Conservation (phyloP, 2,797 vertebrate species). For the Anas georgica region DNA sequence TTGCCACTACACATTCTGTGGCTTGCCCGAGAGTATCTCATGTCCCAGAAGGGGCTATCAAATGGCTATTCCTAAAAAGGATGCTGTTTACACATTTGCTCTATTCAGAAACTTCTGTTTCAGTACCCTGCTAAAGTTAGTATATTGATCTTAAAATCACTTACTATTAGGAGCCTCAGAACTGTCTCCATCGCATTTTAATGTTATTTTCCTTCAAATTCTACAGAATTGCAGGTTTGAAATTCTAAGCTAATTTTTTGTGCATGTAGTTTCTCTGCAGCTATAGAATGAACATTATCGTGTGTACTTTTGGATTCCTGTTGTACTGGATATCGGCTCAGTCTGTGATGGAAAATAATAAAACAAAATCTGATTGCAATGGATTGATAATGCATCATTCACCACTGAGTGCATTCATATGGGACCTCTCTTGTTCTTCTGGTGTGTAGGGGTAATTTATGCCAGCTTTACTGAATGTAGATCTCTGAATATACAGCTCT, state of each 20-base stretch:
- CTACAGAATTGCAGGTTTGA: background rate
- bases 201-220: slow-evolving; percentile 8
- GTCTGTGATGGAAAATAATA: background rate
- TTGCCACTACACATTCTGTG: background rate
- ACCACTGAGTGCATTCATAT: background rate
- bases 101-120: background rate
- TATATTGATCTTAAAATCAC: slow-evolving; percentile 24
- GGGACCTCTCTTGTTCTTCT: background rate
- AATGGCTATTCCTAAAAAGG: background rate
- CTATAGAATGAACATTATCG: background rate
- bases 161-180: background rate
- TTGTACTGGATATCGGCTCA: background rate
- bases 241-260: background rate
- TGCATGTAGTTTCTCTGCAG: background rate
- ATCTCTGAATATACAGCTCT: background rate
- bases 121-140: background rate
- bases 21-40: background rate
- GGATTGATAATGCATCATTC: background rate
- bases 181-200: background rate
- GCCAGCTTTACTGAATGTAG: background rate
- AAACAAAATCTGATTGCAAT: background rate
- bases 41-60: background rate
- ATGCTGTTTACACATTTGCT: slow-evolving; percentile 1
- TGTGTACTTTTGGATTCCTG: background rate
- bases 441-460: background rate